Base-by-base conservation (phyloP, 1,140 invertebrate species). In the Tetranychus urticae region DNA sequence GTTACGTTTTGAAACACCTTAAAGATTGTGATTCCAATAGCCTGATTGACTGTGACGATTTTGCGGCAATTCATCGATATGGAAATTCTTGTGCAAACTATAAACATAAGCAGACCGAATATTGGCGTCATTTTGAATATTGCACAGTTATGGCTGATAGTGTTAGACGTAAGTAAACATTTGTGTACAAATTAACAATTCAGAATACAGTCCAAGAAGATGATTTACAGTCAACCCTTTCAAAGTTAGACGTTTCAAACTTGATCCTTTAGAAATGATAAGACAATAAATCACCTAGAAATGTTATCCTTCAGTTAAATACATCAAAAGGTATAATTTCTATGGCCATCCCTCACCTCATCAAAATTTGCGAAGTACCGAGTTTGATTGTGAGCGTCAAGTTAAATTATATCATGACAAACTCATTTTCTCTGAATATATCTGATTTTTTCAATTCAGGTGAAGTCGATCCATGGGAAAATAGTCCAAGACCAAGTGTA, bases 1-100 rank as follows among this genome's bases (percentile, higher is more conserved):
- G 78, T 35, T 89, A 88, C 69, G 86, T 88, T 84, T 70, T 70
- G 23, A 84, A 79, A 75, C 87, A 80, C 68, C 76, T 75, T 66
- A 76, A 86, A 81, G 86, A 89, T 72, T 89, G 85, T 69, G 86
- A 86, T 67, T 75, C 52, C 23, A 58, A 65, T 48, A 35, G 61
- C 1, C 6, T 8, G 8, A 58, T 64, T 31, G 54, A 64, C 37
- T 65, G 65, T 55, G 35, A 56, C 31, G 65, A 65, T 61, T 52
- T 61, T 46, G 81, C 82, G 60, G 77, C 81, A 12, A 86, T 89
- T 67, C 87, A 89, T 72, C 67, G 67, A 46, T 33, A 64, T 1
- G 68, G 67, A 12, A 58, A 37, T 34, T 23, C 36, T 3, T 47
- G 46, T 59, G 1, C 35, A 5, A 33, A 37, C 39, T 42, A 46